Evolutionary conservation across 2,888 invertebrate genomes (phyloP), one percentile per base, ranked within the genome.

Genomic region (Diadegma fenestrale): DNA sequence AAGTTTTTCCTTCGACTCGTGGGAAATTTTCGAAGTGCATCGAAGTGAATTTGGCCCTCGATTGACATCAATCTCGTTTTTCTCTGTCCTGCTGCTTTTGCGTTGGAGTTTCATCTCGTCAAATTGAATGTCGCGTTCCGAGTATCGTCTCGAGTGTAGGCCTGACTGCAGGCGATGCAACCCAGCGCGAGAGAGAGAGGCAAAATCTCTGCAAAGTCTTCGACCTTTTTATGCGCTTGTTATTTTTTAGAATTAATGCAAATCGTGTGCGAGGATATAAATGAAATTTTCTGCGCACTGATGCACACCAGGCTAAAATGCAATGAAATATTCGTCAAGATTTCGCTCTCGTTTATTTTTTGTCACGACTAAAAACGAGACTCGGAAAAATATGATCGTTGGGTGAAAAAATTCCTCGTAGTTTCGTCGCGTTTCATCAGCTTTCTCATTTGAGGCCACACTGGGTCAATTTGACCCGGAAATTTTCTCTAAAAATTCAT

Each of bases 241-340:
- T 43, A n/a, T 41, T 43, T 22, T 41, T 43, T 14, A 17, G 51
- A 58, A 66, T 77, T 54, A 66, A 82, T 82, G 81, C 81, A 76
- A 81, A 81, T 81, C 37, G 51, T 61, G 19, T 71, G 61, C 63
- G 41, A 69, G 41, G 14, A 76, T 43, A 45, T 22, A 64, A 51
- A 64, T 63, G 76, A 71, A 82, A 63, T 45, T 75, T 75, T 76
- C 43, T 26, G 58, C 41, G 58, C 41, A 54, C 14, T 14, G 48
- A n/a, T 19, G 69, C n/a, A 37, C 51, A 12, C 41, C 19, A 64
- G 58, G 54, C 22, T n/a, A n/a, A 58, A 68, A 30, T 61, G 19
- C 68, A 30, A 10, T n/a, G n/a, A 51, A 78, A 69, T 78, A 68
- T 77, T 68, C 77, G 12, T 58, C 51, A n/a, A 7, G 37, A n/a